Evolutionary conservation across 2,797 vertebrate species (phyloP), one percentile per base, ranked within the genome.

Genomic region (Oryzias dopingdopingensis): DNA sequence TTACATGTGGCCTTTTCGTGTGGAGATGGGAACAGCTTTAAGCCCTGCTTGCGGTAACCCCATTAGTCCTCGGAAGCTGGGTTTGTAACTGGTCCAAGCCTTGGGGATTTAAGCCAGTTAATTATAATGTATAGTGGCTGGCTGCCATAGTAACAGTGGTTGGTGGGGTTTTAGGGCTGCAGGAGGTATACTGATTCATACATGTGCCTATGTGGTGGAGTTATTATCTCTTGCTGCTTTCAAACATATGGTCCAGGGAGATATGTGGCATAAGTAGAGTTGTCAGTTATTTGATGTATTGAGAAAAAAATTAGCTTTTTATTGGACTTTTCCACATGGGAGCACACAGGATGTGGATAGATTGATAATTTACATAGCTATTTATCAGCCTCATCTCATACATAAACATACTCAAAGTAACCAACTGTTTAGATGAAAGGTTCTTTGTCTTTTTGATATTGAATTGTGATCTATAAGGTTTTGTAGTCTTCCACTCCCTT

Each of bases 61-160:
- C 77, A 37, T 37, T 10, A 76, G 81, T 87, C 73, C 76, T 51
- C 63, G 64, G 64, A 76, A 59, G 76, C 83, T 65, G 54, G 74
- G 59, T 45, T 63, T 76, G 72, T 45, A 74, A 69, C 72, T 55
- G 57, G 14, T 56, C 59, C 2, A 1, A 74, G 65, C 84, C 77
- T 76, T 12, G 4, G 79, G 77, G 76, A 85, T 85, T 82, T 74
- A 72, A 52, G 47, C 54, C 32, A 66, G 73, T 80, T 90, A 86
- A 90, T 88, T 88, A 84, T 74, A 75, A 87, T 81, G 81, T 89
- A 86, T 85, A 79, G 85, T 76, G 76, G 32, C 80, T 82, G 62
- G 88, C 67, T 80, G 74, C 86, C 79, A 88, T 88, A 84, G 89
- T 62, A 86, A 90, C 83, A 0, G 29, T 37, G 62, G 63, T 46